A percentile compares a stretch with the other conserved stretches of the same genome.
Conservation (phyloP, 2,888 invertebrate genomes). For the Lithosia quadra region DNA sequence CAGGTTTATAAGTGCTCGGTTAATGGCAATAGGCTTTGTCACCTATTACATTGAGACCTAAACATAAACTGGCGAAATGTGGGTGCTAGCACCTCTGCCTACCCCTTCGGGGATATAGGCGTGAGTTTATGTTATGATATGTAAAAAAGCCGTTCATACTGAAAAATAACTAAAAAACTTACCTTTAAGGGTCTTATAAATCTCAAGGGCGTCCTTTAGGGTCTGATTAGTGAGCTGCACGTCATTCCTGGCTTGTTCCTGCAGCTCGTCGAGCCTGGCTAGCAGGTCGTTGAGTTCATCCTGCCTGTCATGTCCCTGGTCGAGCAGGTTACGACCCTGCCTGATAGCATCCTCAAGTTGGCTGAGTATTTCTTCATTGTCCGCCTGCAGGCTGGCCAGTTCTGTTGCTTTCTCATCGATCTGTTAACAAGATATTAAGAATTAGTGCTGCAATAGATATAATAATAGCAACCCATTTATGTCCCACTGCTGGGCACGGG, state of each 20-base stretch:
- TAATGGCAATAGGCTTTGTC: no score
- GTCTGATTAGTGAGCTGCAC: conserved; percentile 92
- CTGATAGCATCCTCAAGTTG: conserved; percentile 89
- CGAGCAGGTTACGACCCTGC: conserved; percentile 90
- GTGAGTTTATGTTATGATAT: no score
- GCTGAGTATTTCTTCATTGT: conserved; percentile 86
- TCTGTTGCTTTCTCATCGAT: conserved; percentile 84
- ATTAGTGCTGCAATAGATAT: neutral
- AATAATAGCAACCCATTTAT: no score
- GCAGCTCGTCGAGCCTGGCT: conserved; percentile 92
- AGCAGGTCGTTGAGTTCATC: conserved; percentile 92
- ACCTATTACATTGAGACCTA: no score
- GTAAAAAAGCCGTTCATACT: neutral
- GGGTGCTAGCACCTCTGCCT: no score
- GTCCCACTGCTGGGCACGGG: no score
- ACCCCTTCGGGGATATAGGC: no score
- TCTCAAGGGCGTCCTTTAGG: conserved; percentile 72
- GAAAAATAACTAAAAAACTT: neutral
- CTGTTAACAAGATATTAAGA: conserved; percentile 58
- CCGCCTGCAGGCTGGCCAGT: conserved; percentile 81
- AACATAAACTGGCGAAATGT: no score
- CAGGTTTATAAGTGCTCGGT: no score
- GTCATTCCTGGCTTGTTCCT: conserved; percentile 93
- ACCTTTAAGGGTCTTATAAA: conserved; percentile 64
- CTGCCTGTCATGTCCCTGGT: conserved; percentile 87